A percentile compares a stretch with the other conserved stretches of the same genome.
These are phyloP conservation scores for Halcyon badia DNA, from an alignment of 2,797 vertebrate species.

Conservation along the genomic window DNA sequence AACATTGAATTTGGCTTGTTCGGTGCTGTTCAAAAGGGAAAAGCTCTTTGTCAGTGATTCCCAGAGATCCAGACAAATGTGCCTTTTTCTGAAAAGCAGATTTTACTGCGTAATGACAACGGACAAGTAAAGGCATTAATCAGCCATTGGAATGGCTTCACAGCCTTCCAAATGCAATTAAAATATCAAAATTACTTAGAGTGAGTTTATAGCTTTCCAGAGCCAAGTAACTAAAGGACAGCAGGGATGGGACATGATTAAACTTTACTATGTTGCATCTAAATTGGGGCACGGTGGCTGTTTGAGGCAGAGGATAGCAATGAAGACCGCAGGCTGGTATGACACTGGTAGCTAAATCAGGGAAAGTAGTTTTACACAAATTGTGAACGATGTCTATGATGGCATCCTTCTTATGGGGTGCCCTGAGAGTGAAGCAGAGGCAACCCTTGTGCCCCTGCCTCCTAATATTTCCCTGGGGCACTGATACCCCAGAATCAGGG, in stretches of 20 bases:
- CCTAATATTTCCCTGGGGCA: fast-evolving
- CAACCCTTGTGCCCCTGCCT: background rate
- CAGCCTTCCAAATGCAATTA: constrained; percentile 13
- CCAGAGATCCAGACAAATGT: background rate
- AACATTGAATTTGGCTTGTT: background rate
- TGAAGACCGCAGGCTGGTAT: background rate
- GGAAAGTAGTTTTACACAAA: background rate
- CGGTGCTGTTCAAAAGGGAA: background rate
- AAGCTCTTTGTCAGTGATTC: background rate
- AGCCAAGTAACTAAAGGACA: background rate
- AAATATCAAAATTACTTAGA: background rate
- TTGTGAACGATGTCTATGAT: background rate
- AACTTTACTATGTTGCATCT: background rate
- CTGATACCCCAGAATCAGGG: background rate
- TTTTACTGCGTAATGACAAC: background rate
- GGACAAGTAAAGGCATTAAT: background rate
- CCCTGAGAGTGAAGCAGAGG: background rate
- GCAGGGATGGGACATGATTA: background rate
- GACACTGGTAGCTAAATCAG: background rate
- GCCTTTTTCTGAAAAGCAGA: background rate
- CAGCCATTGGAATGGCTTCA: background rate
- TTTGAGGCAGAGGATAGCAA: background rate
- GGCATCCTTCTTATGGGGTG: background rate
- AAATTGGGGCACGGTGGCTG: background rate
- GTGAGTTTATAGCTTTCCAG: background rate